Base-by-base conservation (phyloP, 2,113 vertebrate species). In the Scophthalmus maximus region DNA sequence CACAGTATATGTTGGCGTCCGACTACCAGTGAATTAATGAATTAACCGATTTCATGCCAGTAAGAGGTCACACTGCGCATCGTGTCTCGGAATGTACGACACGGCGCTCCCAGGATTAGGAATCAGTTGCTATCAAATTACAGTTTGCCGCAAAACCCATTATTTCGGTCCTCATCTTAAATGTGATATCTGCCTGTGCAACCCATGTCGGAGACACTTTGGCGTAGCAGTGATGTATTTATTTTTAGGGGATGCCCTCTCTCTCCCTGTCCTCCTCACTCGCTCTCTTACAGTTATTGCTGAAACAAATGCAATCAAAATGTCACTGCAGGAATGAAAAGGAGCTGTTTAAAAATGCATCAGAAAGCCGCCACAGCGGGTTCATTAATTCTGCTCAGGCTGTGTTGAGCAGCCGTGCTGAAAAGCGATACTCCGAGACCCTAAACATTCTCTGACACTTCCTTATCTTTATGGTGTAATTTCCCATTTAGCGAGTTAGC, bases 401-500 rank as follows among this genome's bases (percentile, higher is more conserved):
- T 73, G 71, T 73, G 81, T 61, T 63, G 81, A 87, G 82, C 87
- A 87, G 83, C 52, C 78, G 68, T 82, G 87, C 87, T 82, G 88
- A 88, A n/a, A 91, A 91, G 79, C 82, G 59, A 50, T 72, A 82
- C 66, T 84, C 73, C 14, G 67, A 88, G 78, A 84, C 82, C 81
- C 77, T 85, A 81, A 86, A 91, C 73, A 89, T 89, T 84, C 79
- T 85, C 78, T 44, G 68, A 89, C 83, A 85, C 82, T 84, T 80
- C 80, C 91, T 90, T 92, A 91, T 91, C 90, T 92, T 88, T 85
- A 84, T 87, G 81, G 85, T 88, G 85, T 91, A 87, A 91, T 92
- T 92, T 91, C 81, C 85, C 76, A 89, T 91, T 91, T 90, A 91
- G 82, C 62, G 75, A 83, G 79, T 90, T 84, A 87, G 78, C 81